Evolutionary conservation across 2,113 vertebrate genomes (phyloP), one percentile per base, ranked within the genome.

Genomic region (Cynoglossus semilaevis): DNA sequence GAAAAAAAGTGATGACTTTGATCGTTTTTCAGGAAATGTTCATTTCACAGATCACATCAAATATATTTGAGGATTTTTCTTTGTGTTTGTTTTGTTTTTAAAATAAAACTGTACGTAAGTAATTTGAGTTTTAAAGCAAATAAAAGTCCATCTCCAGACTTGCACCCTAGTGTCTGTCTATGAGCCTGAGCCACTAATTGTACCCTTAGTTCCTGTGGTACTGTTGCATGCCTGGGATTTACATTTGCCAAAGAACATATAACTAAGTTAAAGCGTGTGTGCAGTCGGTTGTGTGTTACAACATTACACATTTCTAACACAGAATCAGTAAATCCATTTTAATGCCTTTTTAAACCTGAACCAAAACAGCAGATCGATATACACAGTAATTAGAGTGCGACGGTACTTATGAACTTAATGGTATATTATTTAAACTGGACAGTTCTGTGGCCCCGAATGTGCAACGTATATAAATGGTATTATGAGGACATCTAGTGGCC

Each of bases 161-260:
- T 63, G 76, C 65, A 84, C 85, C 67, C 81, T 70, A 65, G 52
- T 18, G 76, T 70, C 68, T 70, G 81, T 47, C 67, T 51, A 8
- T 40, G 42, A 70, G 67, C 70, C 82, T 84, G 71, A 77, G 54
- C 79, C 74, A 44, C 72, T 85, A 83, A 88, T 82, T 84, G 81
- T 61, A 72, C 79, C 58, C 63, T 49, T 42, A 50, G 64, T 53
- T 79, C 64, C 67, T 63, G 19, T 44, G 54, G 59, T 78, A 58
- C 76, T 68, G 74, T 70, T 63, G 58, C 76, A 70, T 85, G 70
- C 70, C 78, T 80, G 84, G 19, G 79, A 74, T 58, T 69, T 43
- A 55, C 63, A 65, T 58, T 45, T 51, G 45, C 63, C 66, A 70
- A 47, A 16, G 48, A 74, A 46, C 12, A 40, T 15, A 12, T 47